These are phyloP conservation scores for Maconellicoccus hirsutus DNA, from an alignment of 1,140 invertebrate species.

Conservation along the genomic window DNA sequence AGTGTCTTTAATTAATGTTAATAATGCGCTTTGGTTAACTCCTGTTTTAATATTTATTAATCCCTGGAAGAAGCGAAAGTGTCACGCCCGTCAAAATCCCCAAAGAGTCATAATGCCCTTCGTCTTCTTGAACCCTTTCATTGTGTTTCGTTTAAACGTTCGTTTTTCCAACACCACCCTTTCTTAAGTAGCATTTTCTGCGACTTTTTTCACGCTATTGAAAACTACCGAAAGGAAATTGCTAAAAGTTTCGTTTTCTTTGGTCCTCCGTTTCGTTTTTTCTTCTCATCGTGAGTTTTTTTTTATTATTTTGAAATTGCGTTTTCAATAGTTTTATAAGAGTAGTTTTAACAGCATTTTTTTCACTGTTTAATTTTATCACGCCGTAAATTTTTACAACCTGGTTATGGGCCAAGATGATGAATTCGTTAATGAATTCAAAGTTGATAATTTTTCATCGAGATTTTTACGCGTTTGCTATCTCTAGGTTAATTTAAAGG, in stretches of 20 bases:
- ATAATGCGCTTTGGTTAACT: conserved; percentile 20
- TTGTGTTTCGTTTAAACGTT: conserved; percentile 2
- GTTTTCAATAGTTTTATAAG: no score
- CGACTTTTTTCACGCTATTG: conserved; percentile 8
- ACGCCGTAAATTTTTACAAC: no score
- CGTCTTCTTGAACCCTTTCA: conserved; percentile 13
- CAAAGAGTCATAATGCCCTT: conserved; percentile 17
- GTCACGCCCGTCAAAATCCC: conserved; percentile 21
- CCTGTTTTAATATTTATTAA: conserved; percentile 21
- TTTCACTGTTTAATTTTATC: no score
- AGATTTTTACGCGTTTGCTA: no score
- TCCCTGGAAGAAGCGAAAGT: conserved; percentile 14
- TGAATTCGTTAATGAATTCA: no score
- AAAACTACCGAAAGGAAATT: not conserved
- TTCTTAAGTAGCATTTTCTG: not conserved
- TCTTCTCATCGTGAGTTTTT: not conserved
- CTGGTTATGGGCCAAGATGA: no score
- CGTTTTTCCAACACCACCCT: not conserved
- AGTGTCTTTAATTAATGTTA: conserved; percentile 22
- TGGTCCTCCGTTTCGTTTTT: not conserved
- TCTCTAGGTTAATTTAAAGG: no score
- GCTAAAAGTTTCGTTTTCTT: not conserved
- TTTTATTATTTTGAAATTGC: not conserved
- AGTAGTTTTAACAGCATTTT: no score
- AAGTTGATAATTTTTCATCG: no score